Evolutionary conservation across 1,140 invertebrate species (phyloP).

Genomic region (Aradophagus sp.): DNA sequence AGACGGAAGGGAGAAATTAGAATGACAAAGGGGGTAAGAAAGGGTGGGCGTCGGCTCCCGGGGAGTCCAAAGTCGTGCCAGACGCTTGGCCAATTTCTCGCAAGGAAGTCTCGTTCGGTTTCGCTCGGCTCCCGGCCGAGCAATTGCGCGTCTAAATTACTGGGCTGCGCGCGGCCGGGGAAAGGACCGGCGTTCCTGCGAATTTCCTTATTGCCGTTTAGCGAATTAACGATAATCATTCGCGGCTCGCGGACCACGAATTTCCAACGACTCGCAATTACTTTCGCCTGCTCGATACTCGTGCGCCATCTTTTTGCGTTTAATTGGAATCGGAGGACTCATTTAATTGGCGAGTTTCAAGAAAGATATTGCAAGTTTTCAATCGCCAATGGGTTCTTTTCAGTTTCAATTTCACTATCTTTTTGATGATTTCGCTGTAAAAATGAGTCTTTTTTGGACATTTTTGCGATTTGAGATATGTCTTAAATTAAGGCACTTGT

Average conservation of each 20-base stretch:
- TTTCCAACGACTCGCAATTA: constrained; percentile 22
- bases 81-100: constrained; percentile 53
- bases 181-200: constrained; percentile 52
- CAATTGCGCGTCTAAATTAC: constrained; percentile 55
- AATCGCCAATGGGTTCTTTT: too few species aligned
- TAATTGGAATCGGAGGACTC: constrained; percentile 23
- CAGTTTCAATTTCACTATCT: too few species aligned
- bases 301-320: constrained; percentile 27
- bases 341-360: too few species aligned
- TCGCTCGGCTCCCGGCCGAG: constrained; percentile 18
- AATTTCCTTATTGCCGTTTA: constrained; percentile 52
- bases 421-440: too few species aligned
- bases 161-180: constrained; percentile 23
- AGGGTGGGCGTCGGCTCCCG: too few species aligned
- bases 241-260: constrained; percentile 15
- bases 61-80: constrained; percentile 28
- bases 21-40: constrained; percentile 59
- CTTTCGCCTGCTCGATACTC: constrained; percentile 21
- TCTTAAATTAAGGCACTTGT: too few species aligned
- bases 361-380: too few species aligned
- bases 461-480: too few species aligned
- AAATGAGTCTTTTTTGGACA: too few species aligned
- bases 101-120: constrained; percentile 24
- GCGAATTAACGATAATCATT: constrained; percentile 53
- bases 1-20: constrained; percentile 55